A percentile compares a stretch with the other conserved stretches of the same genome.
These are phyloP conservation scores for Microtus oregoni DNA, from an alignment of 2,113 vertebrate genomes.

Conservation along the genomic window DNA sequence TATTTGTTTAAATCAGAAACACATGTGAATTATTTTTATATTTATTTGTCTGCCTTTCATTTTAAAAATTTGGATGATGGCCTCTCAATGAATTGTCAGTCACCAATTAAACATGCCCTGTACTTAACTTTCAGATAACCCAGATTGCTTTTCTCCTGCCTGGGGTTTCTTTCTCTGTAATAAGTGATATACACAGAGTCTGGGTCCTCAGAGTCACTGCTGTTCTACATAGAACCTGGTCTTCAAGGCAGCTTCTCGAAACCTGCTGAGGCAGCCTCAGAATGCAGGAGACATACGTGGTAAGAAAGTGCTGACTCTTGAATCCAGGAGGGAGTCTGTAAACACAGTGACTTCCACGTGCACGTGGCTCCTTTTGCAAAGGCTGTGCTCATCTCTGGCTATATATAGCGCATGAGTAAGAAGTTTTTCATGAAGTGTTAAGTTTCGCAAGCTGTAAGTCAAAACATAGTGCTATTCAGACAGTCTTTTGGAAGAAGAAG, in stretches of 20 bases:
- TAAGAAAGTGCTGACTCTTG: constrained; percentile 74
- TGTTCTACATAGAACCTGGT: constrained; percentile 47
- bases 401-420: constrained; percentile 67
- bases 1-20: constrained; percentile 30
- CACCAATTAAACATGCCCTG: neutral
- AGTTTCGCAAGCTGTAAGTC: constrained; percentile 71
- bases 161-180: constrained; percentile 19
- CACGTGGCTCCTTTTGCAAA: constrained; percentile 66
- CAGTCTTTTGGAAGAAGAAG: constrained; percentile 25
- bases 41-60: neutral
- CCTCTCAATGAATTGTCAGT: neutral
- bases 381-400: constrained; percentile 69
- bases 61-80: neutral
- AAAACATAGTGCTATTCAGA: constrained; percentile 71
- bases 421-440: constrained; percentile 72
- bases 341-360: constrained; percentile 69
- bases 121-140: neutral
- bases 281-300: neutral
- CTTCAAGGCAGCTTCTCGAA: constrained; percentile 65
- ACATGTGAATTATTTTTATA: neutral
- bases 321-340: constrained; percentile 66
- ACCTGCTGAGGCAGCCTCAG: constrained; percentile 76
- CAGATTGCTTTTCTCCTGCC: constrained; percentile 38
- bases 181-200: neutral
- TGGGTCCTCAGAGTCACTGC: neutral